phyloP scores from a whole-genome alignment of 2,797 vertebrate species.

The Zenarchopterus dispar region DNA sequence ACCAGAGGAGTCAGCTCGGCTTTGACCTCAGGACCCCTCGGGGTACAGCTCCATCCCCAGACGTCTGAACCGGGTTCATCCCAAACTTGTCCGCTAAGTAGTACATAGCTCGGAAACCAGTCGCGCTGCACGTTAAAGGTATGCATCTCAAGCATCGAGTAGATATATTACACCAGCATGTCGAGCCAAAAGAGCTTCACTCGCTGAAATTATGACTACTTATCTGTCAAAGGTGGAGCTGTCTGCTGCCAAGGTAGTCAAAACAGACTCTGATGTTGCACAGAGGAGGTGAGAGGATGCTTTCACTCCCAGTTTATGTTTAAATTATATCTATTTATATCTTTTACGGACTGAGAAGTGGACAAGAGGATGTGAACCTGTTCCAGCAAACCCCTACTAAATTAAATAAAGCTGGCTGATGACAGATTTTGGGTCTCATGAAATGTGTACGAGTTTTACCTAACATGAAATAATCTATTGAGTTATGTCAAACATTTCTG shows the following conservation, averaged over 20 bases:
- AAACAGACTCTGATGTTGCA: constrained; percentile 22
- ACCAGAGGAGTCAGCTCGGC: constrained; percentile 55
- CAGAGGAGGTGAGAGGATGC: constrained; percentile 11
- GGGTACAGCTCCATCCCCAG: constrained; percentile 25
- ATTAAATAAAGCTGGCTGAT: no score
- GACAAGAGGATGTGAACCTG: no score
- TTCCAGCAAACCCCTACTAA: no score
- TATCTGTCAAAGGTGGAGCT: constrained; percentile 15
- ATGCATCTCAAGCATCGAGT: constrained; percentile 17
- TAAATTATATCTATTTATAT: no score
- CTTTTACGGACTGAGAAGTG: no score
- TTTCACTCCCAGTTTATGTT: neutral
- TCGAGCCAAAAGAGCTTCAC: neutral
- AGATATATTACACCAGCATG: constrained; percentile 11
- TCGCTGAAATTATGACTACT: constrained; percentile 2
- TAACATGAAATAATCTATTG: no score
- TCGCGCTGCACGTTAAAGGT: neutral
- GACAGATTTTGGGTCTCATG: no score
- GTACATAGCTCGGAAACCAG: constrained; percentile 14
- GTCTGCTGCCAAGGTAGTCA: constrained; percentile 16
- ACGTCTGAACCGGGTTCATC: constrained; percentile 26
- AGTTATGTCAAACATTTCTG: no score
- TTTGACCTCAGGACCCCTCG: constrained; percentile 59
- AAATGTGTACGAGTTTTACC: no score
- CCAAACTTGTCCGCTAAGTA: constrained; percentile 15